Percentiles rank a stretch among this genome's conserved stretches.
Conservation (phyloP, 2,113 vertebrate genomes). For the Microtus richardsoni region DNA sequence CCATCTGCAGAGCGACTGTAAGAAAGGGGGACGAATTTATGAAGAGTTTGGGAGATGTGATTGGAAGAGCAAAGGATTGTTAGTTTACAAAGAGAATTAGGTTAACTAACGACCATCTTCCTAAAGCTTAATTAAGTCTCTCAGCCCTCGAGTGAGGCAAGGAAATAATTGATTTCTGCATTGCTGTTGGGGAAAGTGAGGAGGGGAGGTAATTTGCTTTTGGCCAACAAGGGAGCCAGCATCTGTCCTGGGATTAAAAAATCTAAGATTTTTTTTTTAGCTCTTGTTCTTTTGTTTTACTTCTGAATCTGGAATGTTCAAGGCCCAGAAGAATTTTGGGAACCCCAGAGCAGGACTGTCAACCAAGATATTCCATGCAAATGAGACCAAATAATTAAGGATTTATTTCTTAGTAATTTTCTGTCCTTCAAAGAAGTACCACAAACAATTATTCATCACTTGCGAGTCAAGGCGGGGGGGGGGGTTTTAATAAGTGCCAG, state of each 20-base stretch:
- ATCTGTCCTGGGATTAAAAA: conserved; percentile 69
- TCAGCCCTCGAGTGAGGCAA: conserved; percentile 70
- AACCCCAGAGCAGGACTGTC: conserved; percentile 40
- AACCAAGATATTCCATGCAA: conserved; percentile 53
- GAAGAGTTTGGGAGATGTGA: conserved; percentile 54
- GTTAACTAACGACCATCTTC: conserved; percentile 78
- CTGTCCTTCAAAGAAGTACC: conserved; percentile 62
- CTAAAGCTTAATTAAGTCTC: conserved; percentile 82
- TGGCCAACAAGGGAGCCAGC: conserved; percentile 55
- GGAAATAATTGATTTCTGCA: conserved; percentile 77
- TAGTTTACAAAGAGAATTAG: conserved; percentile 78
- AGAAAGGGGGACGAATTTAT: conserved; percentile 64
- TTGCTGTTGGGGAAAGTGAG: conserved; percentile 67
- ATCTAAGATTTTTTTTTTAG: conserved; percentile 40
- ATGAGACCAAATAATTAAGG: conserved; percentile 69
- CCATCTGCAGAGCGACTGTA: conserved; percentile 42
- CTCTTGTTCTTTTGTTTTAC: conserved; percentile 67
- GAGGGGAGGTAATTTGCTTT: conserved; percentile 62
- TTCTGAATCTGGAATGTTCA: conserved; percentile 53
- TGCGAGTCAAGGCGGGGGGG: background rate
- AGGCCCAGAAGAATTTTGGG: conserved; percentile 60
- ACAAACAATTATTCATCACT: background rate
- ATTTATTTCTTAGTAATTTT: conserved; percentile 61
- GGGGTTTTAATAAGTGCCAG: conserved; percentile 47
- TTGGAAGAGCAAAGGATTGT: conserved; percentile 65